Conservation (phyloP, 2,888 invertebrate species). For the Aplocera efformata region DNA sequence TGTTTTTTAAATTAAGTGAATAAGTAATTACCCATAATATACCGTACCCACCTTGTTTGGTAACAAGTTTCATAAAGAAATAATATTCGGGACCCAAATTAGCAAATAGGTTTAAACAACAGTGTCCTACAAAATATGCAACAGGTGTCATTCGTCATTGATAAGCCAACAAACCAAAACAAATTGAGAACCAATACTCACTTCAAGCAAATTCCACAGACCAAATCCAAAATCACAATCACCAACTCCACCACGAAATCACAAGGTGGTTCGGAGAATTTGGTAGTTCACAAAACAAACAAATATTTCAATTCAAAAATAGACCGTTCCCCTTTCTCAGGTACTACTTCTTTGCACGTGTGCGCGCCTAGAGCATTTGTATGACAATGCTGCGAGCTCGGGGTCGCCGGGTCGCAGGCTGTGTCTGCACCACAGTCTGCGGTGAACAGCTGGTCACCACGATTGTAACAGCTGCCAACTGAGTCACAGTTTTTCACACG, state of each 20-base stretch:
- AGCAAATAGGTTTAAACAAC: no score
- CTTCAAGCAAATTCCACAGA: not conserved
- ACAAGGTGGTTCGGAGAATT: no score
- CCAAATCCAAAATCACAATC: slow-evolving; percentile 2
- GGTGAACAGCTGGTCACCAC: slow-evolving; percentile 7
- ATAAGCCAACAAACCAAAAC: not conserved
- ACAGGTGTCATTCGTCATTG: no score
- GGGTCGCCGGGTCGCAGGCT: slow-evolving; percentile 46
- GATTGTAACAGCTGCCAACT: not conserved
- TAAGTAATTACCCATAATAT: no score
- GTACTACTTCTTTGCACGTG: slow-evolving; percentile 13
- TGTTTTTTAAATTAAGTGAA: no score
- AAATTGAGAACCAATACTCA: not conserved
- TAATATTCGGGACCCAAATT: no score
- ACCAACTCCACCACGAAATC: no score
- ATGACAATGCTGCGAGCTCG: slow-evolving; percentile 26
- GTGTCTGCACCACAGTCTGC: slow-evolving; percentile 11
- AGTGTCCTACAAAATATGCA: no score
- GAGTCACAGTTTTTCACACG: slow-evolving; percentile 23
- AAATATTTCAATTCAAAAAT: slow-evolving; percentile 10
- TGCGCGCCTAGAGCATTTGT: slow-evolving; percentile 22
- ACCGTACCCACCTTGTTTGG: no score
- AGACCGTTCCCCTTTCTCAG: slow-evolving; percentile 15
- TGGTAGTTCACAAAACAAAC: slow-evolving; percentile 6
- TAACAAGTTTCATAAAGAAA: no score